Evolutionary conservation across 2,888 invertebrate genomes (phyloP), one percentile per base, ranked within the genome.

Genomic region (Poecilobothrus nobilitatus): DNA sequence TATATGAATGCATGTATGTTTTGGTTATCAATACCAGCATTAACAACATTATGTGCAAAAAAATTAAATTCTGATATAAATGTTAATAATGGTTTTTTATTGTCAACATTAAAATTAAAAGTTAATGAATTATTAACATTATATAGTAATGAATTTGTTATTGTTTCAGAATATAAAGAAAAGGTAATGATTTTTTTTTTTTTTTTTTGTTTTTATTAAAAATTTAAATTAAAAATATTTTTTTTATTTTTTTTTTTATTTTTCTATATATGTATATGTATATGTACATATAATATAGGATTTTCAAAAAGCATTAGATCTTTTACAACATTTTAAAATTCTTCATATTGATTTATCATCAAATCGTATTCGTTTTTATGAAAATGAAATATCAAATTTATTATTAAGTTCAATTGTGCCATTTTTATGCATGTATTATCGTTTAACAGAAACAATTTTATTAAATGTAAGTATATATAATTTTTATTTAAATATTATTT

Each of bases 1-100:
- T 92, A 92, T 76, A 86, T 90, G 61, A 93, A 93, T 82, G 90
- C 92, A 0, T 84, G 86, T 41, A 81, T 92, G 72, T 88, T 89
- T 76, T 89, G 88, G 81, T 76, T 92, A 27, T 84, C 88, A 44
- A 86, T 88, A 72, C 85, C 88, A 0, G 87, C 89, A 0, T 80
- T 90, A 64, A 77, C 90, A 67, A 79, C 84, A 44, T 74, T 85
- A 66, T 80, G 84, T 66, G 78, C 79, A 0, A 72, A 78, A 65
- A 77, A 78, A 71, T 70, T 79, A 22, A 73, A 76, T 65, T 72
- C 73, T 0, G 76, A 75, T n/a, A n/a, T n/a, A n/a, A 75, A 68
- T 33, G 67, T 41, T 18, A 67, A 64, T 22, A 65, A 63, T 27
- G 22, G 61, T 12, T 66, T 68, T 20, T 20, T 22, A 9, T 53